These are phyloP conservation scores for Cryptophagus acutangulus DNA, from an alignment of 2,888 invertebrate species.

Conservation along the genomic window DNA sequence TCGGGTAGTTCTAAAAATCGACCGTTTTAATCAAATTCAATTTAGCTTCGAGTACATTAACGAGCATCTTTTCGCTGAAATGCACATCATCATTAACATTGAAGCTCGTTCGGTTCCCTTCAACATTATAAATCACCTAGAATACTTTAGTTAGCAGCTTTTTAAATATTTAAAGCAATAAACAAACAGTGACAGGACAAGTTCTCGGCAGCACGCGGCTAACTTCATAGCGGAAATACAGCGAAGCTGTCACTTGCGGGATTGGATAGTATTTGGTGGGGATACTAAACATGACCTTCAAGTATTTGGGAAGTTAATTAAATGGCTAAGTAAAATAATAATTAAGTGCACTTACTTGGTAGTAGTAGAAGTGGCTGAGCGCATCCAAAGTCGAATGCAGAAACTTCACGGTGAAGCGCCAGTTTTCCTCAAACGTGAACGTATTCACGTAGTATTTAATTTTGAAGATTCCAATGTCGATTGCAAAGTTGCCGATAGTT, in stretches of 20 bases:
- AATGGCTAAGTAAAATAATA: not conserved
- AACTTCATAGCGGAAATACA: slow-evolving; percentile 22
- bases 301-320: not conserved
- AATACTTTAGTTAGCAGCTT: too few species aligned
- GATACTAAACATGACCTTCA: slow-evolving; percentile 23
- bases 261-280: slow-evolving; percentile 24
- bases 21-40: too few species aligned
- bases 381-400: slow-evolving; percentile 7
- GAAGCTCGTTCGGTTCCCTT: too few species aligned
- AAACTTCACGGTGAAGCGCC: slow-evolving; percentile 14
- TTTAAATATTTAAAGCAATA: too few species aligned
- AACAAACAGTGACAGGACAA: slow-evolving; percentile 23
- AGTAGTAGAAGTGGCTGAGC: slow-evolving; percentile 15
- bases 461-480: not conserved
- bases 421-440: slow-evolving; percentile 11
- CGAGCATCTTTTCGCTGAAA: too few species aligned
- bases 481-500: not conserved
- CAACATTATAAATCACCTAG: too few species aligned
- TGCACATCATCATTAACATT: too few species aligned
- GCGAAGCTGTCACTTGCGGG: slow-evolving; percentile 22
- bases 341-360: slow-evolving; percentile 9
- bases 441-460: not conserved
- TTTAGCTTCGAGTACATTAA: too few species aligned
- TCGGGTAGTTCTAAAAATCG: too few species aligned
- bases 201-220: slow-evolving; percentile 17